A percentile compares a stretch with the other conserved stretches of the same genome.
Evolutionary conservation across 53 echinoderm and acorn worm genomes (phyloP).

Genomic region (Mesocentrotus franciscanus): DNA sequence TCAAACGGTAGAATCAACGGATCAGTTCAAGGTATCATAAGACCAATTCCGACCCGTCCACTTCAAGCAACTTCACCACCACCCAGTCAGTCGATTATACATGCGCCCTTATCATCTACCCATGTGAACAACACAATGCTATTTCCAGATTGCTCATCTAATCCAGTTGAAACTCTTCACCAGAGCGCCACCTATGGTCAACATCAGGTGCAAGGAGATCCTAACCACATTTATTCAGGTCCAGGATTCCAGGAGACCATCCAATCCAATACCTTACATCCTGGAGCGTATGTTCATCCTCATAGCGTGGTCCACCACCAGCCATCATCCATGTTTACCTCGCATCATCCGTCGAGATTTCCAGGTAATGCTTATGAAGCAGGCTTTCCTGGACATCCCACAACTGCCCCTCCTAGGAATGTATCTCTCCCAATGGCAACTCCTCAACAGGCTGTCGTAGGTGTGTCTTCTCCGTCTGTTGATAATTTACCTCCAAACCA

Average conservation of each 20-base stretch:
- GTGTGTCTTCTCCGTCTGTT: neutral
- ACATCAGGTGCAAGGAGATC: neutral
- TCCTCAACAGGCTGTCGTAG: neutral
- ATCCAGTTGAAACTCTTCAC: neutral
- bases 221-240: neutral
- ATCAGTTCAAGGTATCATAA: neutral
- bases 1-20: neutral
- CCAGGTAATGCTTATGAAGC: neutral
- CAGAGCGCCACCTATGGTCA: neutral
- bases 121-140: neutral
- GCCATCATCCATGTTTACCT: neutral
- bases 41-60: constrained; percentile 62
- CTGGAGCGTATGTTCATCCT: neutral
- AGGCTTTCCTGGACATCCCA: neutral
- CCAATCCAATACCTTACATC: neutral
- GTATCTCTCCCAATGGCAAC: neutral
- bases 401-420: neutral
- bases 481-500: constrained; percentile 80
- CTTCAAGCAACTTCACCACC: neutral
- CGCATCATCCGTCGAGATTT: neutral
- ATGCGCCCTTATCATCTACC: neutral
- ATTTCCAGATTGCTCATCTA: neutral
- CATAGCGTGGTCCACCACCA: constrained; percentile 15
- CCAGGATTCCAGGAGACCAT: neutral
- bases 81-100: neutral